Evolutionary conservation across 2,888 invertebrate species (phyloP), one percentile per base, ranked within the genome.

Genomic region (Fabriciana adippe): DNA sequence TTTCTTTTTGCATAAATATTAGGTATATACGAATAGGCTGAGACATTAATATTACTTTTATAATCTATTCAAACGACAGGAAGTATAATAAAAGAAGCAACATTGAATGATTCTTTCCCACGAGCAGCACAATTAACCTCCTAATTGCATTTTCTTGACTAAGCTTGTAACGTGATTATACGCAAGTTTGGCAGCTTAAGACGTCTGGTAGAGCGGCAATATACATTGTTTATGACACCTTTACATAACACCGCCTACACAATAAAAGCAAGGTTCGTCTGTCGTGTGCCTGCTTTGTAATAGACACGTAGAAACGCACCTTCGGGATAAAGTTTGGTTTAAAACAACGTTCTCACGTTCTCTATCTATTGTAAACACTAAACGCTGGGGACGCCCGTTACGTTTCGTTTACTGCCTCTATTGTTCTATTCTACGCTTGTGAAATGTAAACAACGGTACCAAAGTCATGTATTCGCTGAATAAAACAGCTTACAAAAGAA

Each of bases 261-360:
- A 85, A 86, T 85, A 84, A 86, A 81, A 78, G 78, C 79, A 76
- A 81, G 80, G 80, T 80, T 81, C 73, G 82, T 81, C 78, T 78
- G 83, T 81, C 81, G 80, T 81, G 78, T 80, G 81, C 79, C 79
- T 76, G 78, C 83, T 81, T 89, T 88, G 86, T 88, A 79, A 76
- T 72, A 72, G 78, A 84, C 90, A 89, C 90, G 90, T 90, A 89
- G 85, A 77, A 74, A 75, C 78, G 77, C 73, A 78, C 78, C 77
- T 78, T 78, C 78, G 79, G 84, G 86, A 85, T 85, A 83, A 82
- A 84, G 84, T 84, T 51, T 82, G 78, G 80, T 82, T 82, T 82
- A 82, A 82, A 85, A 84, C 84, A 79, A 87, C 84, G 85, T 90
- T 92, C 92, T 92, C 92, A 92, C 92, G 92, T 90, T 86, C 83